A percentile compares a stretch with the other conserved stretches of the same genome.
Conservation (phyloP, 2,797 vertebrate species). For the Salarias fasciatus region DNA sequence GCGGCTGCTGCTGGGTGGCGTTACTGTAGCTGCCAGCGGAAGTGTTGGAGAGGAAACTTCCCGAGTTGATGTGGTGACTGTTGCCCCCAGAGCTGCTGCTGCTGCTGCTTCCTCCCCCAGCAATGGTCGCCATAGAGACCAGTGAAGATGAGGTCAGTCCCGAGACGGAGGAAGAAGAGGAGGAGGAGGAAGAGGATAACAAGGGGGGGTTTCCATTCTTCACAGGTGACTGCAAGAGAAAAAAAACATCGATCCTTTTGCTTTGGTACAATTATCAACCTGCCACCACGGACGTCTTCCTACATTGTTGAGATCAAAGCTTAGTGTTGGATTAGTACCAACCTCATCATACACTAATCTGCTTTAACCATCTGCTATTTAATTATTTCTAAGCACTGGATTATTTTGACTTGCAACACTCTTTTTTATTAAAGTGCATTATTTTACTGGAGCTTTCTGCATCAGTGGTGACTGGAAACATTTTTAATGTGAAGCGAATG, state of each 20-base stretch:
- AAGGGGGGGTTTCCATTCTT: constrained; percentile 90
- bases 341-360: too few relatives aligned
- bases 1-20: constrained; percentile 79
- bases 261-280: too few relatives aligned
- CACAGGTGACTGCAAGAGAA: constrained; percentile 85
- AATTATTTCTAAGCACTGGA: too few relatives aligned
- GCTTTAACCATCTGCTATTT: too few relatives aligned
- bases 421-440: too few relatives aligned
- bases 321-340: too few relatives aligned
- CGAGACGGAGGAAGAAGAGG: constrained; percentile 75
- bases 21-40: constrained; percentile 81
- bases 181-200: constrained; percentile 80
- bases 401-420: too few relatives aligned
- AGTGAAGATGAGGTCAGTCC: constrained; percentile 77
- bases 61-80: constrained; percentile 65
- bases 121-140: constrained; percentile 72
- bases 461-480: too few relatives aligned
- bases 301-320: too few relatives aligned
- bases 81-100: constrained; percentile 49
- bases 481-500: too few relatives aligned
- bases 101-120: constrained; percentile 47
- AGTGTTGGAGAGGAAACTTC: constrained; percentile 72
- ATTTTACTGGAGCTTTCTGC: too few relatives aligned
- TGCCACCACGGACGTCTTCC: too few relatives aligned
- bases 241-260: not conserved